Conservation (phyloP, 2,113 vertebrate species). For the Trachemys scripta region DNA sequence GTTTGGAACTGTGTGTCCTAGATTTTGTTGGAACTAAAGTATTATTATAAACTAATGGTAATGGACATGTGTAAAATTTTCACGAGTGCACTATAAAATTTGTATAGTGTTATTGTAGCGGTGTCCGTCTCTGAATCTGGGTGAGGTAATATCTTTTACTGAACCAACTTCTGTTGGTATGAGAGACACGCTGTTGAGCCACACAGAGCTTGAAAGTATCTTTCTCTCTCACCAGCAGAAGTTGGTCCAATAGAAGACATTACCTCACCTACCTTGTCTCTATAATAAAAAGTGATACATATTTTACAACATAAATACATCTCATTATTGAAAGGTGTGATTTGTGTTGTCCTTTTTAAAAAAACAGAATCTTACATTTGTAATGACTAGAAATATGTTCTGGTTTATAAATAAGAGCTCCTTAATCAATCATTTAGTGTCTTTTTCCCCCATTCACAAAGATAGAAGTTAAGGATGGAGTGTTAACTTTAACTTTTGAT, state of each 20-base stretch:
- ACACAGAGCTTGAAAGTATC: not conserved
- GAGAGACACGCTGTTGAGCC: not conserved
- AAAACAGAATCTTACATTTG: not conserved
- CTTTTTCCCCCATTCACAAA: not conserved
- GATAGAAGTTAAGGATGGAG: not conserved
- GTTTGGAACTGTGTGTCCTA: conserved; percentile 60
- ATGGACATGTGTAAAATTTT: conserved; percentile 47
- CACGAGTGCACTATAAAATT: conserved; percentile 26
- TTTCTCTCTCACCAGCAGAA: not conserved
- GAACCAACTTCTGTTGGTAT: not conserved
- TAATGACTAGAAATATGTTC: not conserved
- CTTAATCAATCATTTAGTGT: not conserved
- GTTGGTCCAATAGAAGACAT: not conserved
- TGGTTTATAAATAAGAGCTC: not conserved
- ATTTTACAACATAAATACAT: conserved; percentile 39
- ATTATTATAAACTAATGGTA: conserved; percentile 43
- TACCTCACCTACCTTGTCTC: not conserved
- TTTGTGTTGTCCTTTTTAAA: not conserved
- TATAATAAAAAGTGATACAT: not conserved
- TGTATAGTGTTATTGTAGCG: not conserved
- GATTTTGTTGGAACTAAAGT: conserved; percentile 48
- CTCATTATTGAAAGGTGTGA: not conserved
- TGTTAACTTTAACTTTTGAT: not conserved
- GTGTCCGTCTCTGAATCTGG: not conserved
- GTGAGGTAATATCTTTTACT: not conserved